Conservation (phyloP, 2,113 vertebrate genomes). For the Hemiprocne comata region DNA sequence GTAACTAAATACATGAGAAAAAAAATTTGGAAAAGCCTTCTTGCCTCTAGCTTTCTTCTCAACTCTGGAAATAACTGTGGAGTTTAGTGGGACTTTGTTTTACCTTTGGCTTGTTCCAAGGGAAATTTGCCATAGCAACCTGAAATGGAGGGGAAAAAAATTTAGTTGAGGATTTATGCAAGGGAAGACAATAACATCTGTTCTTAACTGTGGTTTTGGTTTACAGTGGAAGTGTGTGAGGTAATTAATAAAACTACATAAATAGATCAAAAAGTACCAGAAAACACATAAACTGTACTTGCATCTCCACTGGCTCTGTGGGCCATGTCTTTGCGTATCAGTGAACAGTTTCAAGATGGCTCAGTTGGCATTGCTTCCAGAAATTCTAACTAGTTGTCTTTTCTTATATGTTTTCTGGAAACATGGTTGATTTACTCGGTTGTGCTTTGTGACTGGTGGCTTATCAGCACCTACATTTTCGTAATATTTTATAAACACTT, state of each 20-base stretch:
- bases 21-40: not conserved
- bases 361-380: not conserved
- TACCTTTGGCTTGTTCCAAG: not conserved
- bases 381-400: not conserved
- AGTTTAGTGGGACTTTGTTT: not conserved
- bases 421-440: not conserved
- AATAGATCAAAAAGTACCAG: not conserved
- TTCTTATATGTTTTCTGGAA: not conserved
- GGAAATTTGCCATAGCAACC: not conserved
- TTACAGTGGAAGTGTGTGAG: fast-evolving
- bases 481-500: not conserved
- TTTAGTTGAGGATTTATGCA: not conserved
- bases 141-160: not conserved
- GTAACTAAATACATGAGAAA: not conserved
- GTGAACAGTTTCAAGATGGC: not conserved
- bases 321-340: not conserved
- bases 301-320: not conserved
- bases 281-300: not conserved
- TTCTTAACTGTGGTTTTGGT: not conserved
- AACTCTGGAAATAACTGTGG: not conserved
- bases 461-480: not conserved
- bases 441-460: not conserved
- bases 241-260: not conserved
- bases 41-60: not conserved
- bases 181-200: not conserved